Base-by-base conservation (phyloP, 2,113 vertebrate species). In the Eurystomus gularis region DNA sequence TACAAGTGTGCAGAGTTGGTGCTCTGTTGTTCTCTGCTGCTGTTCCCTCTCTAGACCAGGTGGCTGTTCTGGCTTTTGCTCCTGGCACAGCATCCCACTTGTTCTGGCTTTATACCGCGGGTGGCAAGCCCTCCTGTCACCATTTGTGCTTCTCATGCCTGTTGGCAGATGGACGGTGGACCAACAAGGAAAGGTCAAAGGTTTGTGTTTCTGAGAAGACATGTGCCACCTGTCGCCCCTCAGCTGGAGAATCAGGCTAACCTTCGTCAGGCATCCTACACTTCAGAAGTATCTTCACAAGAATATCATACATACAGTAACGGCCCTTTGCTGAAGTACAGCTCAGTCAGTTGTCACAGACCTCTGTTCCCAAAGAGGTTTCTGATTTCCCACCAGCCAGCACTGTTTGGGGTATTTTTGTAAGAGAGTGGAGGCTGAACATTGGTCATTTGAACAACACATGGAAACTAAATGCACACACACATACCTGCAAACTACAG, bases 91-190 rank as follows among this genome's bases (percentile, higher is more conserved):
- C 60, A 37, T 37, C 62, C 62, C 49, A 42, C 49, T 31, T 57
- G 70, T 46, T 39, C 35, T 68, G 0, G 17, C 65, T 84, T 81
- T 76, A 58, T 5, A 1, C 46, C 1, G 12, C 75, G 0, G 37
- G 25, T 7, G 31, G 37, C 25, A 18, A 75, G 57, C 6, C 39
- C 1, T 3, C 55, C 60, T 61, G 58, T 46, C 0, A 1, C 54
- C n/a, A 11, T n/a, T 25, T 16, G 1, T 62, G 72, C 77, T 61
- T 71, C 69, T 70, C 31, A 0, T 17, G 55, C 58, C 75, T 71
- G 25, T 5, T 70, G 39, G 35, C 44, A 77, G 52, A 70, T 2
- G 4, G 44, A 33, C 0, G 0, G 25, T 20, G 28, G 42, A 13
- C 37, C 66, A 44, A 29, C 35, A 48, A 24, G 57, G 52, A 44